Evolutionary conservation across 2,113 vertebrate species (phyloP).

Genomic region (Hemicordylus capensis): DNA sequence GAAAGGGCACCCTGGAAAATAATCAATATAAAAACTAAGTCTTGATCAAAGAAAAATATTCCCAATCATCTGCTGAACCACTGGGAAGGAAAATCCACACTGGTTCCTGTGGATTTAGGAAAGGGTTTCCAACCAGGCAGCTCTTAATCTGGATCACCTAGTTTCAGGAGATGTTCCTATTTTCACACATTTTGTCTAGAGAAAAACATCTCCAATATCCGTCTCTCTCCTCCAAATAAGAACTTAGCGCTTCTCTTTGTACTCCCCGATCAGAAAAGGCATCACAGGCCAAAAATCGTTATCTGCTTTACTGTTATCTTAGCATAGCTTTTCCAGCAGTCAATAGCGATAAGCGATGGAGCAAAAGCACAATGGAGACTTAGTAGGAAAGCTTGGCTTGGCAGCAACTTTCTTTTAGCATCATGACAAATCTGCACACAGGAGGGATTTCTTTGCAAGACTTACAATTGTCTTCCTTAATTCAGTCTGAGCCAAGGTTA

Average conservation of each 20-base stretch:
- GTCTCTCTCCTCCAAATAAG: background rate
- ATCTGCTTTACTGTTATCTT: background rate
- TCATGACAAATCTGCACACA: background rate
- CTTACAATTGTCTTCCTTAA: background rate
- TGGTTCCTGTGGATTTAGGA: background rate
- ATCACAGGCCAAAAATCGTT: background rate
- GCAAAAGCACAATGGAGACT: background rate
- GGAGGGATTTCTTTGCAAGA: background rate
- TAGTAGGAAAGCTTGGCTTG: background rate
- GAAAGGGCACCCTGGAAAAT: too few species aligned
- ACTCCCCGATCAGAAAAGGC: background rate
- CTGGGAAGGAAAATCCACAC: background rate
- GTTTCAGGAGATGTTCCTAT: background rate
- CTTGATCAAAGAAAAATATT: background rate
- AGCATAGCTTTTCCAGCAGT: background rate
- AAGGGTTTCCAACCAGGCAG: background rate
- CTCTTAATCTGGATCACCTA: background rate
- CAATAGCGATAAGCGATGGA: background rate
- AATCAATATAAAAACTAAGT: too few species aligned
- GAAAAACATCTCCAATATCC: background rate
- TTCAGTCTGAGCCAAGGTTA: conserved; percentile 1
- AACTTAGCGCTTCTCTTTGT: background rate
- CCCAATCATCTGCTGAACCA: too few species aligned
- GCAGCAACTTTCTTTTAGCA: background rate
- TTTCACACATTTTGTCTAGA: background rate